Conservation (phyloP, 2,113 vertebrate species). For the Argyrosomus japonicus region DNA sequence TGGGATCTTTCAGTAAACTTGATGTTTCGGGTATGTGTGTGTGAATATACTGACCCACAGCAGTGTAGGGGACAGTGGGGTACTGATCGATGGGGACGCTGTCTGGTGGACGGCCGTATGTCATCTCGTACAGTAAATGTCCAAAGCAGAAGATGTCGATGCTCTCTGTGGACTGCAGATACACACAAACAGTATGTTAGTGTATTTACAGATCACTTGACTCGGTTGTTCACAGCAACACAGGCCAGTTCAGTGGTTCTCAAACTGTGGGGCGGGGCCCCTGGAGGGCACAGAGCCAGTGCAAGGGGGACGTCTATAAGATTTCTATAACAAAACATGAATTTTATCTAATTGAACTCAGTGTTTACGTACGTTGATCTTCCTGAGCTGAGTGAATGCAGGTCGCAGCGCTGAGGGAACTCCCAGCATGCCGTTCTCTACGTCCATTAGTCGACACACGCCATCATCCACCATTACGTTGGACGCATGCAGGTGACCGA, state of each 20-base stretch:
- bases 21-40: background rate
- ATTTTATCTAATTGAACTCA: background rate
- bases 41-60: constrained; percentile 87
- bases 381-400: constrained; percentile 91
- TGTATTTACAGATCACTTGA: background rate
- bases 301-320: no score
- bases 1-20: background rate
- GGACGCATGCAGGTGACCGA: constrained; percentile 92
- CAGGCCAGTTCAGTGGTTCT: background rate
- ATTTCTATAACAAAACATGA: background rate
- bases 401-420: constrained; percentile 92
- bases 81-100: constrained; percentile 89
- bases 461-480: constrained; percentile 93
- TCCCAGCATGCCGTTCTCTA: constrained; percentile 95
- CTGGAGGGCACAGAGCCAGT: no score
- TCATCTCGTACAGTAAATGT: constrained; percentile 96
- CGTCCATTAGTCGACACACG: constrained; percentile 90
- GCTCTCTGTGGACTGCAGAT: constrained; percentile 89
- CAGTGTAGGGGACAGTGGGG: constrained; percentile 85
- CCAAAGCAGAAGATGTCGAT: constrained; percentile 96
- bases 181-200: background rate
- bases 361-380: constrained; percentile 90
- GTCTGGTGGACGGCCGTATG: constrained; percentile 92
- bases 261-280: no score
- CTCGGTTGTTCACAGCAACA: background rate